Percentiles rank a stretch among this genome's conserved stretches.
Evolutionary conservation across 2,797 vertebrate genomes (phyloP).

Genomic region (Manis javanica): DNA sequence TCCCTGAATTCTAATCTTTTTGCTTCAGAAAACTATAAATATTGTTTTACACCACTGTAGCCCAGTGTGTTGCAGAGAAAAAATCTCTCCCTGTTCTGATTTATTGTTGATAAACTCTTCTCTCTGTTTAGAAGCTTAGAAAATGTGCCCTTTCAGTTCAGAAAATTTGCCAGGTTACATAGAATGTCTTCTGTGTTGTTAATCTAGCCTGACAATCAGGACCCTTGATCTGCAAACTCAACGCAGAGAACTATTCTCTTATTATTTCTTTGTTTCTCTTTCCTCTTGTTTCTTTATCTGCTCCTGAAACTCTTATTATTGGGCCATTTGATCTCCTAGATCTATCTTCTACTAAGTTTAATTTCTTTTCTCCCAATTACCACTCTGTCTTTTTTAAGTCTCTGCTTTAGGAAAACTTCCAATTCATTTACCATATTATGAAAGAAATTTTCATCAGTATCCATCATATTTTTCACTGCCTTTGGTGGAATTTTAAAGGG

Average conservation of each 20-base stretch:
- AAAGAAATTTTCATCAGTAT: neutral
- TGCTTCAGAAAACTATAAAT: slow-evolving; percentile 11
- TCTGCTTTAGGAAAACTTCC: neutral
- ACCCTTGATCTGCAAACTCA: slow-evolving; percentile 42
- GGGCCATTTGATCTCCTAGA: neutral
- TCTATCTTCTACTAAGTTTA: neutral
- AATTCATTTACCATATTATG: neutral
- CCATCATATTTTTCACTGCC: neutral
- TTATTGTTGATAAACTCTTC: neutral
- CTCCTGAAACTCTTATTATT: slow-evolving; percentile 32
- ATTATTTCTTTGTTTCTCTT: slow-evolving; percentile 14
- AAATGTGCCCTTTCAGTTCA: neutral
- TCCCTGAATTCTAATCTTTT: neutral
- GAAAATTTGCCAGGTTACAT: neutral
- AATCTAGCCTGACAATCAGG: neutral
- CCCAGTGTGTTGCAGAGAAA: neutral
- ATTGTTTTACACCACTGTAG: neutral
- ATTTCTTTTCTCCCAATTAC: neutral
- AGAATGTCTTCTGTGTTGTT: neutral
- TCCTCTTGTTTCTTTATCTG: neutral
- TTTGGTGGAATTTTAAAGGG: neutral
- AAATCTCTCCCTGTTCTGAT: neutral
- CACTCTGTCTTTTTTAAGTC: neutral
- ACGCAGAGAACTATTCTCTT: neutral
- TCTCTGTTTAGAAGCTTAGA: neutral